Base-by-base conservation (phyloP, 2,113 vertebrate species). In the Gallinago media region DNA sequence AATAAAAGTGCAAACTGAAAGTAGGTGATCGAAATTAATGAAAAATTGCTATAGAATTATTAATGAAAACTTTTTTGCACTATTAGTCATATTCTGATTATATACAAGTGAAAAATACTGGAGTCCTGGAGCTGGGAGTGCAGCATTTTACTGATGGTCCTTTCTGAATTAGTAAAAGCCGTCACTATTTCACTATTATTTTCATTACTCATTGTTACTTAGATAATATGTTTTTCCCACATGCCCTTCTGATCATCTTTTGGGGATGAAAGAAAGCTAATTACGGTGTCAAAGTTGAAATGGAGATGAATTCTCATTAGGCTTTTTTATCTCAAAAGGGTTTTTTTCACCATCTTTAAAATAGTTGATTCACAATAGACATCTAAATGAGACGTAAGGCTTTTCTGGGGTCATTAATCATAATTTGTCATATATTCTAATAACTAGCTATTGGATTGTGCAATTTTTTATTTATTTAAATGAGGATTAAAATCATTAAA, bases 231-330 rank as follows among this genome's bases (percentile, higher is more conserved):
- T 93, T 93, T 85, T 72, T 77, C 85, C 83, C 85, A 89, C 27
- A 61, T 89, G 34, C 8, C 47, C 26, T 29, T 92, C 59, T 77
- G 36, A 92, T 96, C 55, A 61, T 70, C 31, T 83, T 95, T 95
- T 59, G 42, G 71, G 62, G 59, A 79, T 70, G 68, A 86, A 94
- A 86, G 81, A 9, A 59, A 94, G 88, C 34, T 97, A 98, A 98
- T 97, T 97, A 96, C 80, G 49, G 52, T 96, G 91, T 97, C 96
- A 97, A 95, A 85, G 38, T 47, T 82, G 81, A 42, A 92, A 34
- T 11, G 55, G 87, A 88, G 44, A 96, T 63, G 88, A 97, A 96
- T 92, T 92, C 67, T 96, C 72, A 95, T 96, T 97, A 92, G 87
- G 61, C 61, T 89, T 92, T 34, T 61, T 62, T 62, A 50, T 81